Percentiles rank a stretch among this genome's conserved stretches.
Evolutionary conservation across 2,113 vertebrate species (phyloP).

Genomic region (Morone saxatilis): DNA sequence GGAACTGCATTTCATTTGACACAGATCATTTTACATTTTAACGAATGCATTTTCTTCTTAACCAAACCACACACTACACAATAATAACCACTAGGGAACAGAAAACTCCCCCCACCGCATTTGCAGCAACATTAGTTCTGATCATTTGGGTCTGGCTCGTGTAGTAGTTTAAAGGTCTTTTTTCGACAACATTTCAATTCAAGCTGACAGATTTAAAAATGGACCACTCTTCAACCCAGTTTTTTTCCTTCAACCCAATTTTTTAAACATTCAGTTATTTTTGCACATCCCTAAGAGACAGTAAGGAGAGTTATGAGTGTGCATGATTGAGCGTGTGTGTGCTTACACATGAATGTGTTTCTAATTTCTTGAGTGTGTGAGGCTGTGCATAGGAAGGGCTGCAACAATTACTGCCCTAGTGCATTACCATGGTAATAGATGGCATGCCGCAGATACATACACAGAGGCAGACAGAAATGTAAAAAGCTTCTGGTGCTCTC

Average conservation of each 20-base stretch:
- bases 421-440: conserved; percentile 65
- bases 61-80: conserved; percentile 24
- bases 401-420: conserved; percentile 67
- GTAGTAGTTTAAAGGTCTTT: conserved; percentile 44
- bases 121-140: conserved; percentile 61
- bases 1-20: conserved; percentile 41
- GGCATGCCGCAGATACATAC: conserved; percentile 29
- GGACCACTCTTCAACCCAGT: conserved; percentile 73
- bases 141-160: conserved; percentile 44
- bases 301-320: conserved; percentile 48
- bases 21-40: conserved; percentile 57
- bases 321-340: conserved; percentile 38
- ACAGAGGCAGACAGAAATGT: conserved; percentile 39
- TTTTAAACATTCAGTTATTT: conserved; percentile 76
- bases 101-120: conserved; percentile 32
- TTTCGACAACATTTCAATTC: conserved; percentile 50
- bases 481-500: conserved; percentile 56
- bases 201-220: conserved; percentile 65
- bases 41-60: conserved; percentile 33
- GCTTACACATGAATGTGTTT: conserved; percentile 38
- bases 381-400: conserved; percentile 38
- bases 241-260: conserved; percentile 78
- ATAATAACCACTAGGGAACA: conserved; percentile 18
- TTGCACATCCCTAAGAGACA: conserved; percentile 72
- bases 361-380: conserved; percentile 62